phyloP scores from a whole-genome alignment of 2,797 vertebrate species.

The Pygocentrus nattereri region DNA sequence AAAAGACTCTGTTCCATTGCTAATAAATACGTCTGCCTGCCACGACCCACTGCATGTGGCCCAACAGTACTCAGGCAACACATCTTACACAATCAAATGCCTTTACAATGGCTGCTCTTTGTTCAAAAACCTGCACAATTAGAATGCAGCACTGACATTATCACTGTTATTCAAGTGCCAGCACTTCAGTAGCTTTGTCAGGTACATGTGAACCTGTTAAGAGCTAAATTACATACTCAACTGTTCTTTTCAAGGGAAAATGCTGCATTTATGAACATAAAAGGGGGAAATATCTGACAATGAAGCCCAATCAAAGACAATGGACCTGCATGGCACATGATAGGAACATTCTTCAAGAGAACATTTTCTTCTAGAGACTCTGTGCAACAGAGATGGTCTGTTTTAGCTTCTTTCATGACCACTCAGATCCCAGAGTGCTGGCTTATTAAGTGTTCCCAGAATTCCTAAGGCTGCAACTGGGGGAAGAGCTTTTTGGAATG shows the following conservation, averaged over 20 bases:
- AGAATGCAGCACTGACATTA: slow-evolving; percentile 14
- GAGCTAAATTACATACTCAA: slow-evolving; percentile 20
- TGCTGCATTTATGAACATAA: slow-evolving; percentile 12
- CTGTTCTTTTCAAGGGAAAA: slow-evolving; percentile 18
- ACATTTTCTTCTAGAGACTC: background rate
- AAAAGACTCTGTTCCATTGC: background rate
- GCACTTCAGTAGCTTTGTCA: slow-evolving; percentile 23
- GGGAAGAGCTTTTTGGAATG: too few relatives aligned
- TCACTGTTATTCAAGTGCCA: slow-evolving; percentile 17
- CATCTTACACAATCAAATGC: slow-evolving; percentile 22
- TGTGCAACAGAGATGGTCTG: background rate
- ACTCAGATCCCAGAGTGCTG: too few relatives aligned
- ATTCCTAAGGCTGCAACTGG: too few relatives aligned
- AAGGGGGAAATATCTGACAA: background rate
- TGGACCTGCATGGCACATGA: background rate
- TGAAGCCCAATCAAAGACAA: slow-evolving; percentile 8
- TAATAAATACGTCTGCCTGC: background rate
- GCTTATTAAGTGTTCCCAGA: too few relatives aligned
- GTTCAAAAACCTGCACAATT: slow-evolving; percentile 25
- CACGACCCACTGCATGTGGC: background rate
- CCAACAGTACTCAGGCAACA: background rate
- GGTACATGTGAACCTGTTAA: slow-evolving; percentile 26
- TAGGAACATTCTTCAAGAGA: background rate
- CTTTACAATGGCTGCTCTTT: slow-evolving; percentile 23
- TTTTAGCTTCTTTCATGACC: background rate